Percentiles rank a stretch among this genome's conserved stretches.
phyloP scores from a whole-genome alignment of 1,140 invertebrate species.

The Heliothis virescens region DNA sequence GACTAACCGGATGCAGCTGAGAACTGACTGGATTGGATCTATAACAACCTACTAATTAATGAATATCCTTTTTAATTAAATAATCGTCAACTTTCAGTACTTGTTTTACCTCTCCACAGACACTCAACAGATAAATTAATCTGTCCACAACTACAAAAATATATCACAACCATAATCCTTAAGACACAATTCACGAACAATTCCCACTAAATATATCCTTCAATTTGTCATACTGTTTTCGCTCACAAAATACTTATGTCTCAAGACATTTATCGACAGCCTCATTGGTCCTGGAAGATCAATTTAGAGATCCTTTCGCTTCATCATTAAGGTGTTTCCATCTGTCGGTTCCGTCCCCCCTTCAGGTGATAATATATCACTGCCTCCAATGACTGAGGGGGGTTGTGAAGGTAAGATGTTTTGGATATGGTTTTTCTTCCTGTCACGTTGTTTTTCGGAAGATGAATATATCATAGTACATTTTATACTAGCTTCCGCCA shows the following conservation, averaged over 20 bases:
- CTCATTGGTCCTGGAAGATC: constrained; percentile 35
- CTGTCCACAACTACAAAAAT: too few species aligned
- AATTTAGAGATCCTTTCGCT: constrained; percentile 63
- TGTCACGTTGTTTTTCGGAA: not conserved
- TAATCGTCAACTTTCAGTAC: too few species aligned
- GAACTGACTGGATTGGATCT: too few species aligned
- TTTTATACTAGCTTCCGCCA: too few species aligned
- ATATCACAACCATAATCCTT: too few species aligned
- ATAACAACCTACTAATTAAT: too few species aligned
- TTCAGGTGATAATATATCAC: constrained; percentile 71
- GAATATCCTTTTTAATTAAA: too few species aligned
- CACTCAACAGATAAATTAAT: too few species aligned
- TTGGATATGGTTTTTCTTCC: not conserved
- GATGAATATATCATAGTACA: too few species aligned
- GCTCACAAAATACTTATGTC: not conserved
- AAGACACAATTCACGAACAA: not conserved
- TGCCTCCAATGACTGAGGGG: constrained; percentile 64
- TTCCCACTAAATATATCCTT: not conserved
- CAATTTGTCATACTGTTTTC: not conserved
- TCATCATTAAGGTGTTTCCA: constrained; percentile 58
- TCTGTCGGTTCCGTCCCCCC: constrained; percentile 54
- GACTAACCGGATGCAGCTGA: too few species aligned
- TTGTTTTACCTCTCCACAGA: too few species aligned
- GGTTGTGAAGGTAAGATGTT: not conserved
- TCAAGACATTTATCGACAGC: not conserved